phyloP scores from a whole-genome alignment of 2,888 invertebrate genomes.

The Sarcophaga variegata region DNA sequence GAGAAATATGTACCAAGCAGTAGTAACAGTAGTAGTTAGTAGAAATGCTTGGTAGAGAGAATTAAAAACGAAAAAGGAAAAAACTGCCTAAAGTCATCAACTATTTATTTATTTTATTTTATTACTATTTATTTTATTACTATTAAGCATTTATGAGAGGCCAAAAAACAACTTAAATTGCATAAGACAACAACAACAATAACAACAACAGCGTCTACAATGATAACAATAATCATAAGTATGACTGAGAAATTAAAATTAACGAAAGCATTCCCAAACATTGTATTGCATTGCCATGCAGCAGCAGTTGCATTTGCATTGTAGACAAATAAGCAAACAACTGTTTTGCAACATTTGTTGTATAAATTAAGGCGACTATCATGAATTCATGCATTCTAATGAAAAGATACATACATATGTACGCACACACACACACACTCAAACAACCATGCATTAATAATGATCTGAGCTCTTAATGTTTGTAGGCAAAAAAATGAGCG shows the following conservation, averaged over 20 bases:
- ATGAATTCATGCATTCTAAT: constrained; percentile 37
- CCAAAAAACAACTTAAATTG: constrained; percentile 30
- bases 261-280: constrained; percentile 37
- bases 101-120: too few relatives aligned
- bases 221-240: not conserved
- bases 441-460: constrained; percentile 8
- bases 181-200: not conserved
- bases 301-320: constrained; percentile 39
- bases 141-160: constrained; percentile 58
- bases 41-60: not conserved
- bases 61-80: constrained; percentile 22
- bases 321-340: constrained; percentile 11
- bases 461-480: constrained; percentile 39
- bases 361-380: constrained; percentile 55
- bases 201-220: constrained; percentile 9
- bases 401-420: not conserved
- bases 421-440: constrained; percentile 15
- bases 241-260: constrained; percentile 36
- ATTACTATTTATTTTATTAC: too few relatives aligned
- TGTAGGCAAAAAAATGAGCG: constrained; percentile 2
- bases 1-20: not conserved
- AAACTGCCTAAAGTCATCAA: constrained; percentile 46
- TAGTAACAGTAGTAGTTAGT: not conserved
- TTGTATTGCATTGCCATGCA: too few relatives aligned
- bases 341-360: constrained; percentile 52